These are phyloP conservation scores for Haplochromis vanheusdeni DNA, from an alignment of 2,113 vertebrate genomes.

Conservation along the genomic window DNA sequence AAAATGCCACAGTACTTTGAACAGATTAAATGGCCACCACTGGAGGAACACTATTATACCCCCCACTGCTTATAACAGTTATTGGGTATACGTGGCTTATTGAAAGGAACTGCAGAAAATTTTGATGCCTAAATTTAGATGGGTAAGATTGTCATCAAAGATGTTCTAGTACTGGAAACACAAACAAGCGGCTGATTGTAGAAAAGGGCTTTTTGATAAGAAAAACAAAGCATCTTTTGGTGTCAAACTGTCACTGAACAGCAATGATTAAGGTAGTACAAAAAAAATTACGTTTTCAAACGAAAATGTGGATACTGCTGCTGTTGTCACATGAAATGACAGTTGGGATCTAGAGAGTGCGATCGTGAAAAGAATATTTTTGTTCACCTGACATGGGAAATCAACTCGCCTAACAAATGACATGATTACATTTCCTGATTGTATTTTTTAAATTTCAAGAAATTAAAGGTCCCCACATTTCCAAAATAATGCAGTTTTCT, in stretches of 20 bases:
- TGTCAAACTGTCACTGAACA: constrained; percentile 58
- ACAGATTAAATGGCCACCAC: neutral
- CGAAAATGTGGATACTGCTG: neutral
- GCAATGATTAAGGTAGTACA: constrained; percentile 25
- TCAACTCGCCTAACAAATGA: constrained; percentile 1
- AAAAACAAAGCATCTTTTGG: constrained; percentile 25
- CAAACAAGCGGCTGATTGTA: constrained; percentile 20
- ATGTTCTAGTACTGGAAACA: constrained; percentile 9
- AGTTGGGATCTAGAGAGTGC: constrained; percentile 16
- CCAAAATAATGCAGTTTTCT: neutral
- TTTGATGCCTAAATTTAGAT: constrained; percentile 62
- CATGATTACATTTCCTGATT: neutral
- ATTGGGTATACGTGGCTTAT: neutral
- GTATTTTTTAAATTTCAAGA: neutral
- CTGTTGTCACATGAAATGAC: constrained; percentile 39
- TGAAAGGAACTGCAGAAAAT: constrained; percentile 16
- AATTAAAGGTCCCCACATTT: neutral
- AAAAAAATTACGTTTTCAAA: neutral
- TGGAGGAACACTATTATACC: neutral
- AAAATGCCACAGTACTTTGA: neutral
- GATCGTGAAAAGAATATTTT: constrained; percentile 4
- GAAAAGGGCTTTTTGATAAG: constrained; percentile 22
- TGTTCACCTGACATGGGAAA: constrained; percentile 27
- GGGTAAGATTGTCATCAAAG: constrained; percentile 48
- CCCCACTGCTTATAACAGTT: neutral